Evolutionary conservation across 2,888 invertebrate species (phyloP), one percentile per base, ranked within the genome.

Genomic region (Meta bourneti): DNA sequence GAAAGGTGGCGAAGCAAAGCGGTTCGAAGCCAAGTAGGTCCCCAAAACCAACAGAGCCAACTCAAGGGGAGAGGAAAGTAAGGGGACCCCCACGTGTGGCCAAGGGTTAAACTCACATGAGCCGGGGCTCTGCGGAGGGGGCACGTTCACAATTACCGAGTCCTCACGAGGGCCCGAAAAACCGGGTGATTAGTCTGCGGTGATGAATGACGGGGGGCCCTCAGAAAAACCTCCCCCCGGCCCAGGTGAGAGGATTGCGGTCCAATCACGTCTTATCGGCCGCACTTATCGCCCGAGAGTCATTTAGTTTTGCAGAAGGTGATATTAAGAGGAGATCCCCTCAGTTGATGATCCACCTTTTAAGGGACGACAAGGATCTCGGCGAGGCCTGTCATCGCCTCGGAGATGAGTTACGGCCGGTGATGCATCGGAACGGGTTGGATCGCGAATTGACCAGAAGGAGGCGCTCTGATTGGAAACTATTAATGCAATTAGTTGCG

Each of bases 41-140:
- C 75, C 75, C 34, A 48, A 84, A 84, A 84, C 84, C 84, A 74
- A 84, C 84, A 84, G 9, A 34, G 1, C 34, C 34, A 34, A 34
- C 34, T 34, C 49, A 19, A 71, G 71, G 71, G 71, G 51, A 71
- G 6, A 54, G 85, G 16, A 11, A 8, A 61, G 34, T 8, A 34
- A 7, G 54, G 49, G 11, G 6, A 8, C 81, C 11, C 71, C 81
- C 61, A 7, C 88, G 11, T 13, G 72, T 19, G 83, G 85, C 90
- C 90, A 90, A 90, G 91, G 91, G 91, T 91, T 91, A 91, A 81
- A 74, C 91, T 78, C 87, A 91, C 91, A 91, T 71, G 78, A 87
- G 77, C 69, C 20, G 74, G 51, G 48, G 74, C 48, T 83, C 75
- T 71, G 78, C n/a, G 48, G 69, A 51, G 81, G 80, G 79, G 77